These are phyloP conservation scores for Ictidomys tridecemlineatus DNA, from an alignment of 2,113 vertebrate species.

Conservation along the genomic window DNA sequence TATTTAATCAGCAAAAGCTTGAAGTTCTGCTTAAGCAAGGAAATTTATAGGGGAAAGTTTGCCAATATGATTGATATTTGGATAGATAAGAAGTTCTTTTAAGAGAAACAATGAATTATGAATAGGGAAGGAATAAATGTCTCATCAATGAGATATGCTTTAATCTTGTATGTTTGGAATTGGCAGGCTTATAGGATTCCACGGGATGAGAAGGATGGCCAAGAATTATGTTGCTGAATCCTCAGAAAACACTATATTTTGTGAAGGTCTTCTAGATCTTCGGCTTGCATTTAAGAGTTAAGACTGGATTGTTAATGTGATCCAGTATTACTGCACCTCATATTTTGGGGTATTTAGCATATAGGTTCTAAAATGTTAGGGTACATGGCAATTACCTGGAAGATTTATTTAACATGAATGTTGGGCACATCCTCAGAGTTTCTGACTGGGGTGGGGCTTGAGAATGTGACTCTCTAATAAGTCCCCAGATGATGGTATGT, in stretches of 20 bases:
- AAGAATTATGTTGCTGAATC: neutral
- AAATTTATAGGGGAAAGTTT: neutral
- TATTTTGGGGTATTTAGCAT: neutral
- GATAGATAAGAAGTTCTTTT: neutral
- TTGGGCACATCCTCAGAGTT: neutral
- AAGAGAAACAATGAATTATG: slow-evolving; percentile 14
- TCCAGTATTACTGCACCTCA: neutral
- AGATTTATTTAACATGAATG: neutral
- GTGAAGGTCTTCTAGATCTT: slow-evolving; percentile 11
- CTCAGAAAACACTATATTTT: neutral
- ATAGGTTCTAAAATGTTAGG: neutral
- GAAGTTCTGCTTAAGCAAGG: neutral
- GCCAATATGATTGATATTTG: neutral
- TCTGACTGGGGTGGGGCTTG: neutral
- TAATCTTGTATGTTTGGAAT: neutral
- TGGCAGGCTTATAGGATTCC: neutral
- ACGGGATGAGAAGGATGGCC: neutral
- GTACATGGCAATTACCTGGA: neutral
- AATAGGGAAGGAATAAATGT: neutral
- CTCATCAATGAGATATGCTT: neutral
- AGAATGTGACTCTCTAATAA: neutral
- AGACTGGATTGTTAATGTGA: neutral
- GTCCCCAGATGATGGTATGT: neutral
- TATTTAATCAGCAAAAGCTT: neutral
- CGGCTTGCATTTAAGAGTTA: neutral